A percentile compares a stretch with the other conserved stretches of the same genome.
phyloP scores from a whole-genome alignment of 1,140 invertebrate species.

The Helicoverpa armigera region DNA sequence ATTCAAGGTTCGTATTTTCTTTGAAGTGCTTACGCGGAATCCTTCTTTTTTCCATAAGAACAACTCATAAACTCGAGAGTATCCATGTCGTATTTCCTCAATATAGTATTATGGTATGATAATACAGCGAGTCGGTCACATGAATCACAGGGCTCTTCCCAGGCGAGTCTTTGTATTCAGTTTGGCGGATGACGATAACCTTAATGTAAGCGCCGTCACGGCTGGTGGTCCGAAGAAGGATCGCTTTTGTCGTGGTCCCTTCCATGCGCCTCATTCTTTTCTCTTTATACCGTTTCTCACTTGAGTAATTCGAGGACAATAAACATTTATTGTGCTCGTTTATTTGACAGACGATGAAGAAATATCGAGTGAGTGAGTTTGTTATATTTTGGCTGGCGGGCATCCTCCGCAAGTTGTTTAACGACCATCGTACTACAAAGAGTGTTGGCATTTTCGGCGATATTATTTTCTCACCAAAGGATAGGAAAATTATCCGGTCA shows the following conservation, averaged over 20 bases:
- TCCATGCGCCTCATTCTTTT: constrained; percentile 83
- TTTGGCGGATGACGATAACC: constrained; percentile 84
- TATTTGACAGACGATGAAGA: constrained; percentile 83
- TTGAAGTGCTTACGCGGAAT: constrained; percentile 41
- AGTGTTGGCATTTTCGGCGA: constrained; percentile 47
- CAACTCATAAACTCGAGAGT: constrained; percentile 54
- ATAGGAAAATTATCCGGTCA: constrained; percentile 65
- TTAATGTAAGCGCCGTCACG: constrained; percentile 85
- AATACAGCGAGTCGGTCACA: constrained; percentile 74
- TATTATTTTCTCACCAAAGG: constrained; percentile 48
- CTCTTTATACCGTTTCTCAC: constrained; percentile 85
- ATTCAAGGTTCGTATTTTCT: constrained; percentile 33
- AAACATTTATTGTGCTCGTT: constrained; percentile 84
- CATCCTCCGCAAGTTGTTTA: constrained; percentile 58
- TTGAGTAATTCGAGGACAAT: constrained; percentile 85
- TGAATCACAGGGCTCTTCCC: constrained; percentile 80
- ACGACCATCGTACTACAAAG: constrained; percentile 59
- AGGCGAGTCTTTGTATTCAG: constrained; percentile 81
- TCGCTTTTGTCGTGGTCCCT: constrained; percentile 83
- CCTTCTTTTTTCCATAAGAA: constrained; percentile 48
- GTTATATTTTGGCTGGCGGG: constrained; percentile 65
- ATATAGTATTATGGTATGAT: constrained; percentile 75
- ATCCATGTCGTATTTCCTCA: constrained; percentile 59
- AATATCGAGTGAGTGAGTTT: constrained; percentile 79
- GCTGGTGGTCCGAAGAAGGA: constrained; percentile 84